These are phyloP conservation scores for Megalonaias nervosa DNA, from an alignment of 1,140 invertebrate genomes.

Conservation along the genomic window DNA sequence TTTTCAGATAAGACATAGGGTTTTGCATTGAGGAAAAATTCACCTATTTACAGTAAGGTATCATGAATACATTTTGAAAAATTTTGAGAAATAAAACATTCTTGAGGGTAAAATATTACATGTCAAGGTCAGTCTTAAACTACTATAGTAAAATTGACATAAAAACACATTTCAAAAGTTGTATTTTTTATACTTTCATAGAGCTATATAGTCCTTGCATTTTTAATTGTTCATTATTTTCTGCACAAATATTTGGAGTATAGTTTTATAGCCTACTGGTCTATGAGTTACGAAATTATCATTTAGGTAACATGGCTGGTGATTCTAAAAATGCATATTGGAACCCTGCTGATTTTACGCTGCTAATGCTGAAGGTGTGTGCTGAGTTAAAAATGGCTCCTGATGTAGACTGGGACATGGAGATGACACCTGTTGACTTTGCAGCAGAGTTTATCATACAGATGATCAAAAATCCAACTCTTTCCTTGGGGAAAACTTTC, in stretches of 20 bases:
- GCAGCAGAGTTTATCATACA: conserved; percentile 70
- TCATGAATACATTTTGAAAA: too few relatives aligned
- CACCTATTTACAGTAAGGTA: too few relatives aligned
- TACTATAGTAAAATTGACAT: too few relatives aligned
- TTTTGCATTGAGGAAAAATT: too few relatives aligned
- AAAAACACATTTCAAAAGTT: too few relatives aligned
- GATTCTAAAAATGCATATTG: conserved; percentile 65
- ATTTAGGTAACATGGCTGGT: conserved; percentile 67
- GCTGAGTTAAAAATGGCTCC: conserved; percentile 67
- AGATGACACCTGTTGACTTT: conserved; percentile 75
- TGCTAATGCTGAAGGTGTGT: conserved; percentile 72
- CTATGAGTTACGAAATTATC: too few relatives aligned
- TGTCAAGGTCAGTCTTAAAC: too few relatives aligned
- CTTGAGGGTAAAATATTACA: too few relatives aligned
- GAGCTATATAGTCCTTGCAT: background rate
- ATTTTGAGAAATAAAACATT: too few relatives aligned
- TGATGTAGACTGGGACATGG: conserved; percentile 73
- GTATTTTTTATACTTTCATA: background rate
- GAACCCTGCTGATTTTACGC: conserved; percentile 74
- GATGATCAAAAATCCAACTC: conserved; percentile 64
- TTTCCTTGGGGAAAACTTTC: conserved; percentile 70
- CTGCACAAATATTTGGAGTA: background rate
- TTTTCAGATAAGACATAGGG: too few relatives aligned
- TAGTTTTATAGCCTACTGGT: background rate
- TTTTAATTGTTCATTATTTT: background rate